phyloP scores from a whole-genome alignment of 1,140 invertebrate species.

The Eriosoma lanigerum region DNA sequence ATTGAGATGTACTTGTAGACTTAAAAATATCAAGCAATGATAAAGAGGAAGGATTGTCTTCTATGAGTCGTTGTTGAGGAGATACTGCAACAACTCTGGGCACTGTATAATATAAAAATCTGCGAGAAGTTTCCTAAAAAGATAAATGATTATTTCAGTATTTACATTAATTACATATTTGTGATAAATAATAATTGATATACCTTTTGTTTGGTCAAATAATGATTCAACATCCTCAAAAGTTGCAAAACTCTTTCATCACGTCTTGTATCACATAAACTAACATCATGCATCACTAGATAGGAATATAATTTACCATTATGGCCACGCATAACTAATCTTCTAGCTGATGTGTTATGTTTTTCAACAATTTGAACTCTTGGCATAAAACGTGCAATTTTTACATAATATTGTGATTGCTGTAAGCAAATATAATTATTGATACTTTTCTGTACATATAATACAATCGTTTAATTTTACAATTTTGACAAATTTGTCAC shows the following conservation, averaged over 20 bases:
- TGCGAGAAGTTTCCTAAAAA: constrained; percentile 75
- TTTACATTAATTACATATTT: neutral
- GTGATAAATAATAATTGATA: constrained; percentile 27
- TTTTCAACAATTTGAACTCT: constrained; percentile 95
- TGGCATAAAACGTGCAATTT: constrained; percentile 85
- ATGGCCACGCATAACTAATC: constrained; percentile 90
- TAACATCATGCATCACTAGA: constrained; percentile 92
- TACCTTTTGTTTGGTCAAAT: constrained; percentile 88
- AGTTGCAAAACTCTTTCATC: constrained; percentile 93
- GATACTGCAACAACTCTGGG: constrained; percentile 92
- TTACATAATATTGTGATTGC: constrained; percentile 68
- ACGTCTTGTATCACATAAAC: constrained; percentile 84
- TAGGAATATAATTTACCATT: constrained; percentile 96
- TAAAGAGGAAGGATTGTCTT: constrained; percentile 91
- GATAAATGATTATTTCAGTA: neutral
- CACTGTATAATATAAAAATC: constrained; percentile 92
- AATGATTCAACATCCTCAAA: constrained; percentile 92
- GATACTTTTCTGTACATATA: neutral
- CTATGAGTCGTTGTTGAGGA: constrained; percentile 91
- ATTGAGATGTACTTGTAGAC: constrained; percentile 77
- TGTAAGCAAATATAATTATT: constrained; percentile 53
- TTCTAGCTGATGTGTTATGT: constrained; percentile 90
- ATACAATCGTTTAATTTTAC: neutral
- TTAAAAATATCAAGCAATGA: constrained; percentile 93
- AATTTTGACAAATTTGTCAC: too few relatives aligned